Percentiles rank a stretch among this genome's conserved stretches.
These are phyloP conservation scores for Brenthis ino DNA, from an alignment of 2,888 invertebrate genomes.

Conservation along the genomic window DNA sequence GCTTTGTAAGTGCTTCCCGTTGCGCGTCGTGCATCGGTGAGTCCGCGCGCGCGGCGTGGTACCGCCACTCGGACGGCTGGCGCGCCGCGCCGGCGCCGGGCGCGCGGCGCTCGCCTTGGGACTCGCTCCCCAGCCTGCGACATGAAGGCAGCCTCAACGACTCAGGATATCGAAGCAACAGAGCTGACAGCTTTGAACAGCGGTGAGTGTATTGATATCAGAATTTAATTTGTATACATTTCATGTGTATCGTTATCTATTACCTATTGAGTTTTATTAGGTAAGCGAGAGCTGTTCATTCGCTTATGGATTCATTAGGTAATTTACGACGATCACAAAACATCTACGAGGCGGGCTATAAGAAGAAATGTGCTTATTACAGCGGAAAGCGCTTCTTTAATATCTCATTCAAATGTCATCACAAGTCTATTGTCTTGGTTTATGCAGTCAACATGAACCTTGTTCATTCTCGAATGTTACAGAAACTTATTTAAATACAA, in stretches of 20 bases:
- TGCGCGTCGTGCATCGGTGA: conserved; percentile 95
- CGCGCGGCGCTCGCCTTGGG: conserved; percentile 93
- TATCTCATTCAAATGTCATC: conserved; percentile 20
- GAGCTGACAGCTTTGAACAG: conserved; percentile 93
- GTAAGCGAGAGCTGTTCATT: background rate
- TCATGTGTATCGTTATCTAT: background rate
- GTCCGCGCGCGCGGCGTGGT: conserved; percentile 94
- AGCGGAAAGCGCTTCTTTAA: conserved; percentile 18
- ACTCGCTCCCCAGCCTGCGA: conserved; percentile 91
- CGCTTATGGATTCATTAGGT: conserved; percentile 1
- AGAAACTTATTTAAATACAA: too few relatives aligned
- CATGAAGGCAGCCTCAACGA: conserved; percentile 94
- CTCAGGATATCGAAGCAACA: conserved; percentile 92
- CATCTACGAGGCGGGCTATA: conserved; percentile 3
- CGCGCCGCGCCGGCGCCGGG: conserved; percentile 80
- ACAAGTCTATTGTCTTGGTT: conserved; percentile 18
- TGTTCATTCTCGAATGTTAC: too few relatives aligned
- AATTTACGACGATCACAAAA: conserved; percentile 7
- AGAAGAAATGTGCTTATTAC: conserved; percentile 21
- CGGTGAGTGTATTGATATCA: conserved; percentile 78
- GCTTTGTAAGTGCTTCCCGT: conserved; percentile 84
- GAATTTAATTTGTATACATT: background rate
- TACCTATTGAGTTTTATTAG: background rate
- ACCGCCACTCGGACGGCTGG: conserved; percentile 95
- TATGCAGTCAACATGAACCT: conserved; percentile 5